These are phyloP conservation scores for Callionymus lyra DNA, from an alignment of 2,113 vertebrate genomes.

Conservation along the genomic window DNA sequence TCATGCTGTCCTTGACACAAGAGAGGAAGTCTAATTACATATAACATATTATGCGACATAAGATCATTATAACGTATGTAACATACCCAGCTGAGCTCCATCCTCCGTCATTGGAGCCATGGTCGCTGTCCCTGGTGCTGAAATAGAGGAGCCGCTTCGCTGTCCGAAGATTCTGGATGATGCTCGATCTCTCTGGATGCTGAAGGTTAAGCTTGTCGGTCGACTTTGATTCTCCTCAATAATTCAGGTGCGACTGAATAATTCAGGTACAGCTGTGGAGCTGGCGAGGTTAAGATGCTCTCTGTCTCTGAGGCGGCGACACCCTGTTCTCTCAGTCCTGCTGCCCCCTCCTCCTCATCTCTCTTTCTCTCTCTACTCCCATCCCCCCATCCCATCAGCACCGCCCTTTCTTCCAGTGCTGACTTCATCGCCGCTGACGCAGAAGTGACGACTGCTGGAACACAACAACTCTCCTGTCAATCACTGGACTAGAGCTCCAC, in stretches of 20 bases:
- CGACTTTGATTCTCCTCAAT: slow-evolving; percentile 15
- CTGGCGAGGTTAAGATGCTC: neutral
- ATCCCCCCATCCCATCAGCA: neutral
- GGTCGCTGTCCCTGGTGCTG: slow-evolving; percentile 75
- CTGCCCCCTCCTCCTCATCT: neutral
- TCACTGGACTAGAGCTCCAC: neutral
- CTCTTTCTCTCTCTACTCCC: neutral
- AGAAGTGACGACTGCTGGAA: slow-evolving; percentile 81
- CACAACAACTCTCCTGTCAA: neutral
- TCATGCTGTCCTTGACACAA: too few relatives aligned
- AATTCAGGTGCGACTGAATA: slow-evolving; percentile 12
- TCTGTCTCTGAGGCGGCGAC: slow-evolving; percentile 45
- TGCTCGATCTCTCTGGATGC: too few relatives aligned
- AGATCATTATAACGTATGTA: too few relatives aligned
- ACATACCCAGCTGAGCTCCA: slow-evolving; percentile 80
- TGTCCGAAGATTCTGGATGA: too few relatives aligned
- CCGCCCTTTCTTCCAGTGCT: neutral
- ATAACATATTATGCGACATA: too few relatives aligned
- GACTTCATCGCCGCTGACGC: slow-evolving; percentile 69
- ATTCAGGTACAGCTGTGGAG: neutral
- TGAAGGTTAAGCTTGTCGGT: neutral
- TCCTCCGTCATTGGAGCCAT: slow-evolving; percentile 82
- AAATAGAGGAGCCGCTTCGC: slow-evolving; percentile 15
- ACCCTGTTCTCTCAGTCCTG: slow-evolving; percentile 23
- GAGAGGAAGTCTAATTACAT: too few relatives aligned